Evolutionary conservation across 2,113 vertebrate species (phyloP), one percentile per base, ranked within the genome.

Genomic region (Sinocyclocheilus anophthalmus): DNA sequence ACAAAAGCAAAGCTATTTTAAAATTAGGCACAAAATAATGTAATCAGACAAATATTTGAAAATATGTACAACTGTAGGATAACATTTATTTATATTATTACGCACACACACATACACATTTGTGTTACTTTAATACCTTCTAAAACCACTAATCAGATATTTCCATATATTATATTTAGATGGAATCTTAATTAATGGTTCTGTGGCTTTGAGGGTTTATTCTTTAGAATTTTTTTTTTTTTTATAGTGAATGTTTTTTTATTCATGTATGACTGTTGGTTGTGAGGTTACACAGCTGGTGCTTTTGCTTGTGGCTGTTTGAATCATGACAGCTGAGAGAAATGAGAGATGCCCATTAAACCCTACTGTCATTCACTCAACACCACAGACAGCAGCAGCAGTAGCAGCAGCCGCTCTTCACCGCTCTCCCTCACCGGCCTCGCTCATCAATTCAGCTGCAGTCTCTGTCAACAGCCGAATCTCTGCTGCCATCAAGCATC

Each of bases 381-480:
- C 42, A 5, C 10, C 39, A 53, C 11, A 42, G 37, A 84, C 55
- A 76, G n/a, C 42, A 26, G 63, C 63, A 63, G 11, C 73, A 53
- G 59, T 45, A 79, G 45, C 73, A 53, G 59, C 61, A 79, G 45
- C 22, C 5, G 5, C 76, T 79, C 57, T 67, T 69, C 73, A 50
- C 12, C 10, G 42, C 59, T 22, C 59, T 22, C 53, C 42, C 65
- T 69, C 59, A 50, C 7, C 22, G 42, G 26, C 33, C 77, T 20
- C 50, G 42, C 76, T 77, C 73, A 76, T 84, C 70, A 84, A 84
- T 48, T 50, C 18, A 76, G 24, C 55, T 22, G 53, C 50, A n/a
- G 33, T 16, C 55, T 77, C 45, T 3, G 2, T 45, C 4, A 4
- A 55, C 76, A 16, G 14, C n/a, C 2, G 5, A 67, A 48, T 81